Evolutionary conservation across 2,797 vertebrate genomes (phyloP).

Genomic region (Nannoperca australis): DNA sequence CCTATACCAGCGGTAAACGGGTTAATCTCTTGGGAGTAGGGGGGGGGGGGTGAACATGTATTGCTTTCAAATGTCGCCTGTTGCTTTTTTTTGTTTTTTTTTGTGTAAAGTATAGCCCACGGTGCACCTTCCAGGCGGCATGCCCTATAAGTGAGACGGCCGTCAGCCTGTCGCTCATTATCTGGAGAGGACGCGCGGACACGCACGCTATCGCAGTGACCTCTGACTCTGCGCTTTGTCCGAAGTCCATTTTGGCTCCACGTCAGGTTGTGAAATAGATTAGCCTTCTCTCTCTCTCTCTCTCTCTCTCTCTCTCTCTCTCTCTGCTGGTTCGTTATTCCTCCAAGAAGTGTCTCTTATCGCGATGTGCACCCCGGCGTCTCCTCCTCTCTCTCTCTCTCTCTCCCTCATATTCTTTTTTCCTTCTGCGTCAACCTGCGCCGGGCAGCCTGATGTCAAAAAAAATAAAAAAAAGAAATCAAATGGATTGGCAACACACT

Average conservation of each 20-base stretch:
- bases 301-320: slow-evolving; percentile 3
- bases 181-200: slow-evolving; percentile 33
- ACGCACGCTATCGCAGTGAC: slow-evolving; percentile 71
- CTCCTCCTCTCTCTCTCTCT: no score
- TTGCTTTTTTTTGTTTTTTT: no score
- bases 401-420: no score
- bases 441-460: neutral
- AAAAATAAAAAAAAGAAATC: no score
- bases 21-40: slow-evolving; percentile 22
- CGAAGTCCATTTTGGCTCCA: slow-evolving; percentile 69
- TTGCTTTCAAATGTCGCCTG: slow-evolving; percentile 14
- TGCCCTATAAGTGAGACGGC: neutral
- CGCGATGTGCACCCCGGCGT: neutral
- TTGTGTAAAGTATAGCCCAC: no score
- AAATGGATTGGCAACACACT: neutral
- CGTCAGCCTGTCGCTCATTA: slow-evolving; percentile 26
- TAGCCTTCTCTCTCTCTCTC: no score
- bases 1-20: neutral
- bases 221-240: slow-evolving; percentile 73
- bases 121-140: neutral
- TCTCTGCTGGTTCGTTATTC: neutral
- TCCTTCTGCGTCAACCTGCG: neutral
- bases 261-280: slow-evolving; percentile 63
- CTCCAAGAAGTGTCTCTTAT: slow-evolving; percentile 2
- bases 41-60: neutral